These are phyloP conservation scores for Xanthia icteritia DNA, from an alignment of 2,888 invertebrate genomes.

Conservation along the genomic window DNA sequence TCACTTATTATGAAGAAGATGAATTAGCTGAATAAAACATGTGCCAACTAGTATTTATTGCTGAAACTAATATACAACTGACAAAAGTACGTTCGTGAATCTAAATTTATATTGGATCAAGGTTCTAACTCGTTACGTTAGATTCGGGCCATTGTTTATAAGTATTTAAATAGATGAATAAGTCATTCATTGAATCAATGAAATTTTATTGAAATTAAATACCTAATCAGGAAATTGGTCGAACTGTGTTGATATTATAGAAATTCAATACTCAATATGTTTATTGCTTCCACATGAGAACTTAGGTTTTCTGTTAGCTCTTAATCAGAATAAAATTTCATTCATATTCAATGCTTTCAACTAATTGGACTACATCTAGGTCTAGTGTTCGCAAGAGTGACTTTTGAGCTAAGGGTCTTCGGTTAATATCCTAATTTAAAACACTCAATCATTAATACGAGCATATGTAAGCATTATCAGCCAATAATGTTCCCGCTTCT, in stretches of 20 bases:
- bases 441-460: too few species aligned
- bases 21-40: constrained; percentile 9
- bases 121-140: constrained; percentile 36
- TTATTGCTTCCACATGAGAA: too few species aligned
- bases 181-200: constrained; percentile 24
- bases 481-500: too few species aligned
- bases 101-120: constrained; percentile 61
- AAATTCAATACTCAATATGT: too few species aligned
- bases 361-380: too few species aligned
- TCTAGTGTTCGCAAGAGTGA: too few species aligned
- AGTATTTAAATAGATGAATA: constrained; percentile 28
- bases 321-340: too few species aligned
- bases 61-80: constrained; percentile 45
- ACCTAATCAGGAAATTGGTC: constrained; percentile 6
- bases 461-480: too few species aligned
- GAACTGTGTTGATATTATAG: background rate
- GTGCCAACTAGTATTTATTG: constrained; percentile 48
- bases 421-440: too few species aligned
- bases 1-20: background rate
- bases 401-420: too few species aligned
- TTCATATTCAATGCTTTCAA: too few species aligned
- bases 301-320: too few species aligned
- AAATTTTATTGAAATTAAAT: background rate
- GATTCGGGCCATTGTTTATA: constrained; percentile 47
- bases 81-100: constrained; percentile 45